These are phyloP conservation scores for Nasonia vitripennis DNA, from an alignment of 1,140 invertebrate genomes.

Conservation along the genomic window DNA sequence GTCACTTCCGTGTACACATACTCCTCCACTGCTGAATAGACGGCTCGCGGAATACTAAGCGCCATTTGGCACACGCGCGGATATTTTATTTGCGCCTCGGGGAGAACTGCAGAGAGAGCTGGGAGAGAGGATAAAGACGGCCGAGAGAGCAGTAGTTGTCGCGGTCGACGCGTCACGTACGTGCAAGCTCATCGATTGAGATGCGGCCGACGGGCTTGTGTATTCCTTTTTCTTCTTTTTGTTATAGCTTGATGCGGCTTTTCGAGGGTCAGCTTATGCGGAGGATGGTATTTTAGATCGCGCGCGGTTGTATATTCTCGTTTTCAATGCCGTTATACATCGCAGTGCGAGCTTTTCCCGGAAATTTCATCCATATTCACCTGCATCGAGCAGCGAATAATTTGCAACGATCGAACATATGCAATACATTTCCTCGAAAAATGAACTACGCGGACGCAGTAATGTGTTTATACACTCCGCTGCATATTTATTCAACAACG, in stretches of 20 bases:
- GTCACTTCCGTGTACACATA: slow-evolving; percentile 67
- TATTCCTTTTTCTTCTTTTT: neutral
- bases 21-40: slow-evolving; percentile 57
- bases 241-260: too few species aligned
- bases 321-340: too few species aligned
- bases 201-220: slow-evolving; percentile 43
- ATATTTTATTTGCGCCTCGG: slow-evolving; percentile 65
- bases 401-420: too few species aligned
- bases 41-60: slow-evolving; percentile 67
- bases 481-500: neutral
- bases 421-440: too few species aligned
- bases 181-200: slow-evolving; percentile 64
- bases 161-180: slow-evolving; percentile 36
- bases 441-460: too few species aligned
- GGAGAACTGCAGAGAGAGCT: slow-evolving; percentile 12
- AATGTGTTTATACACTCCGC: too few species aligned
- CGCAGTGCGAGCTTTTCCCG: too few species aligned
- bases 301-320: too few species aligned
- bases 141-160: neutral
- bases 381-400: too few species aligned
- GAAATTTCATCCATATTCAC: too few species aligned
- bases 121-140: slow-evolving; percentile 28
- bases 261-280: too few species aligned
- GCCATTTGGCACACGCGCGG: slow-evolving; percentile 66
- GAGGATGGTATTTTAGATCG: too few species aligned